Evolutionary conservation across 2,797 vertebrate species (phyloP), one percentile per base, ranked within the genome.

Genomic region (Arrhamphus sclerolepis): DNA sequence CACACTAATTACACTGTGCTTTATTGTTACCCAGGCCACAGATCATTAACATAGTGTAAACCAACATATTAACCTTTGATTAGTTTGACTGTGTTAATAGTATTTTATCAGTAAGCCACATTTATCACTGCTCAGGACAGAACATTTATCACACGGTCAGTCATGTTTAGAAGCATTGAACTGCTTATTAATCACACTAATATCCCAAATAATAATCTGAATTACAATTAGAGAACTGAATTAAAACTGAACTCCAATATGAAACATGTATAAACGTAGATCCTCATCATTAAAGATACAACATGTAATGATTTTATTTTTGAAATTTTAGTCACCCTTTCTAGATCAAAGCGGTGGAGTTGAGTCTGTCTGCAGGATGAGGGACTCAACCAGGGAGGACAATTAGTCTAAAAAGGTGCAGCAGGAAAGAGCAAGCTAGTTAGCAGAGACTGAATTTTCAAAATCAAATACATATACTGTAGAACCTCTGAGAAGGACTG

Each of bases 31-130:
- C 89, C 88, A 72, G 81, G 61, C 80, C 79, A 84, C 60, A 84
- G 86, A 82, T 83, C 84, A 76, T 92, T 92, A 88, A 56, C 72
- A 78, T 77, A 80, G 72, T 70, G 80, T 92, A 92, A 93, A 92
- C 89, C 71, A 54, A 82, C 75, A 78, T 80, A 88, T 92, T 91
- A 90, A 87, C 80, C 84, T 77, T 66, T 89, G 86, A 90, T 93
- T 91, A 87, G 80, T 59, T 74, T 63, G 72, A 59, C 72, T 59
- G 58, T 40, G 72, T 63, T 70, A 73, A 83, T 60, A 71, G 67
- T 55, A 62, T 70, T 77, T 76, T 70, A 77, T 84, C 68, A 64
- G 61, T 20, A 58, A 19, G 4, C 54, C 54, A 64, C 78, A 83
- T 88, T 86, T 62, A 83, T 90, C 77, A 85, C 54, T 28, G 63